A percentile compares a stretch with the other conserved stretches of the same genome.
Evolutionary conservation across 2,888 invertebrate species (phyloP).

Genomic region (Nowickia ferox): DNA sequence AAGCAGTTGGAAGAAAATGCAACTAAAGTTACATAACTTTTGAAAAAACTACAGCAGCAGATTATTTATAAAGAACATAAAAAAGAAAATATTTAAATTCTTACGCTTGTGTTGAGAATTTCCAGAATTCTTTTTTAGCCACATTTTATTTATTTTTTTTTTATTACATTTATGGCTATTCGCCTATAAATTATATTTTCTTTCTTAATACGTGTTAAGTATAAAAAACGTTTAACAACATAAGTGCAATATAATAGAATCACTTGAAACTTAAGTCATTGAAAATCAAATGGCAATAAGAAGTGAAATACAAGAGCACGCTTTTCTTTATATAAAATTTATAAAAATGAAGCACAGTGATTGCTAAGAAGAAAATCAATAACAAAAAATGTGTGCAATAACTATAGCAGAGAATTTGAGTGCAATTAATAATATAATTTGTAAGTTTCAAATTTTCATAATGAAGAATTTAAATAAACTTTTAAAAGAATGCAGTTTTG

Average conservation of each 20-base stretch:
- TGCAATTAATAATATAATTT: no score
- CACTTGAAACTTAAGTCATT: constrained; percentile 52
- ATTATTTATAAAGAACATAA: no score
- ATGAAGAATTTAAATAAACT: no score
- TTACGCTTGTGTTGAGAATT: neutral
- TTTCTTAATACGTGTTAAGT: constrained; percentile 37
- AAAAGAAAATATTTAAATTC: neutral
- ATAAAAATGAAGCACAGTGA: neutral
- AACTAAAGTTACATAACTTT: neutral
- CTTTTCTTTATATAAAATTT: constrained; percentile 1
- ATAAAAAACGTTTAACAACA: constrained; percentile 15
- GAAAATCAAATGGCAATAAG: constrained; percentile 55
- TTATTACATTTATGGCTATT: neutral
- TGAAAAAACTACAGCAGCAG: neutral
- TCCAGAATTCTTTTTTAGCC: neutral
- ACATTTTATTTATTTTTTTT: neutral
- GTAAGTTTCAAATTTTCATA: no score
- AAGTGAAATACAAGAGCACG: constrained; percentile 2
- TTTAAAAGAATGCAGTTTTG: no score
- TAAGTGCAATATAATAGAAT: constrained; percentile 25
- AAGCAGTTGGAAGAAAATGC: no score
- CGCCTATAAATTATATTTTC: neutral
- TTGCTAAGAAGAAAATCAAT: no score
- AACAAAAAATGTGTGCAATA: no score
- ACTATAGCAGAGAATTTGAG: no score